Evolutionary conservation across 2,113 vertebrate genomes (phyloP).

Genomic region (Bubo blakistoni): DNA sequence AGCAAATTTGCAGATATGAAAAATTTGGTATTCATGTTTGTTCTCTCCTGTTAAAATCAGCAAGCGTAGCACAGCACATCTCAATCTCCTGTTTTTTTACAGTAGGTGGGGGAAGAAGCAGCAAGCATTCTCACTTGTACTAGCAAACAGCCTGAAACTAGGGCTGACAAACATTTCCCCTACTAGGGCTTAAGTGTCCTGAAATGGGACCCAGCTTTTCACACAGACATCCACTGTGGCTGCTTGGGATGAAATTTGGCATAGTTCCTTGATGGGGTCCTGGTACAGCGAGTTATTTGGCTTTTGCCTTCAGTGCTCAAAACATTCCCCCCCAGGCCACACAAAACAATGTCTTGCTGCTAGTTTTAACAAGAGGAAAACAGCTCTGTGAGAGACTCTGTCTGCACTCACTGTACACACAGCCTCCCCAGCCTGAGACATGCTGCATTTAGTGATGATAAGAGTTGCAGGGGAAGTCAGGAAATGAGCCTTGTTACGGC

Average conservation of each 20-base stretch:
- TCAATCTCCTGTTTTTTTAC: accelerated
- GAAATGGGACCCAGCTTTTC: background rate
- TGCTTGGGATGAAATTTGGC: background rate
- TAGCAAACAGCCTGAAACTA: background rate
- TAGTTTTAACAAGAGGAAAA: background rate
- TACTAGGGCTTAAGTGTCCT: background rate
- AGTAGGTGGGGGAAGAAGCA: background rate
- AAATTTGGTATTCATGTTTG: background rate
- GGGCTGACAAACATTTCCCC: background rate
- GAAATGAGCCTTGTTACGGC: background rate
- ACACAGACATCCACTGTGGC: background rate
- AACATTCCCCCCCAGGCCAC: background rate
- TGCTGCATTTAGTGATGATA: accelerated
- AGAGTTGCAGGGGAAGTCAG: background rate
- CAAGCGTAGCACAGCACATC: background rate
- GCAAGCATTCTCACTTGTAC: background rate
- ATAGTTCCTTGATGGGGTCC: background rate
- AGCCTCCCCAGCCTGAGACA: background rate
- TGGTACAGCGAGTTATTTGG: background rate
- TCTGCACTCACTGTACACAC: background rate
- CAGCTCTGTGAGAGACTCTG: accelerated
- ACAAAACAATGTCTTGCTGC: background rate
- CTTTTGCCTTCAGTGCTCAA: background rate
- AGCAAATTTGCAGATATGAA: background rate
- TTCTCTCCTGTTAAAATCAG: background rate